Evolutionary conservation across 2,113 vertebrate genomes (phyloP), one percentile per base, ranked within the genome.

Genomic region (Myotis davidii): DNA sequence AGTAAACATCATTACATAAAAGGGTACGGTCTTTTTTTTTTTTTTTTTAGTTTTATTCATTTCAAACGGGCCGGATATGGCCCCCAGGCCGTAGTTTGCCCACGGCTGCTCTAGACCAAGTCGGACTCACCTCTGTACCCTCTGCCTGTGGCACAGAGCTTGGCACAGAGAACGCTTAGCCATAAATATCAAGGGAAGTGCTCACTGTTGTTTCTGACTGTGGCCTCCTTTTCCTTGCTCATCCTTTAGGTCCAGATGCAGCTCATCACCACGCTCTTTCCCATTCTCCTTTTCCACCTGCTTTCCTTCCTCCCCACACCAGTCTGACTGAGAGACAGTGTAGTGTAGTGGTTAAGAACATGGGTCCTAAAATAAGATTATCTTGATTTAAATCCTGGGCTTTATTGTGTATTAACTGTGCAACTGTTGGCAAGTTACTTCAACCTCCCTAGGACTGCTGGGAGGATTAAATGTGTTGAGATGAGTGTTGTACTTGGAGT

Each of bases 341-440:
- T 50, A 23, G 25, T 18, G 1, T 25, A 56, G n/a, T 42, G 29
- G 18, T 67, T 84, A 83, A 92, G 34, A 90, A 84, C 0, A 0
- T 27, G 48, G 32, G 78, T 88, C 32, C 86, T 76, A 69, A 88
- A 84, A 42, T 74, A 48, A 84, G 29, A 67, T 48, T 21, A 56
- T 48, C 76, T 86, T 54, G 7, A 37, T 87, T 91, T 88, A 94
- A 91, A 78, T 89, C 37, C 50, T 79, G 42, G 64, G 64, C 45
- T 64, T 83, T 72, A 6, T 25, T 65, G 52, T 67, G 88, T 34
- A 23, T 39, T 50, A 77, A 11, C 79, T 52, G n/a, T 79, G 42
- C 3, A 2, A 54, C 6, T 74, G 6, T 85, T 56, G 29, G 14
- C 32, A 95, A 72, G 17, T 96, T 16, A 3, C 54, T 84, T 76